These are phyloP conservation scores for Leucoraja erinaceus DNA, from an alignment of 2,113 vertebrate genomes.

Conservation along the genomic window DNA sequence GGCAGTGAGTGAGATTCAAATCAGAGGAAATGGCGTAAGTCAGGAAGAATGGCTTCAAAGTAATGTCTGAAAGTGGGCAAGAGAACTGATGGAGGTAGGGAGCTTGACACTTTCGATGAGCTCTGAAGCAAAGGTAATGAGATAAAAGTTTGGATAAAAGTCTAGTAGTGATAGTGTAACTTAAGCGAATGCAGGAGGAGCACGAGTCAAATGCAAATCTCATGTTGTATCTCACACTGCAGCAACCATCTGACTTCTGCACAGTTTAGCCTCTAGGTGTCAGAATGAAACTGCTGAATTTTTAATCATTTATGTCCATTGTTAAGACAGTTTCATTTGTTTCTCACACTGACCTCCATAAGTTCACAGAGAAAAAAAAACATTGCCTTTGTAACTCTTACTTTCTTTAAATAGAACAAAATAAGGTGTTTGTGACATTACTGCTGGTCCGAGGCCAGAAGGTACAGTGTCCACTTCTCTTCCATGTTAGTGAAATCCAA, in stretches of 20 bases:
- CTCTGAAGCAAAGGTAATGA: background rate
- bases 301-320: background rate
- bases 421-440: background rate
- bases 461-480: background rate
- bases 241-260: background rate
- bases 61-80: background rate
- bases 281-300: conserved; percentile 14
- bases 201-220: background rate
- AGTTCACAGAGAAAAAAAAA: background rate
- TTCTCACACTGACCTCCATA: background rate
- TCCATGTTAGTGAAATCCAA: background rate
- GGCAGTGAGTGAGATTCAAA: background rate
- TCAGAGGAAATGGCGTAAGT: background rate
- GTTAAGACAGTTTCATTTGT: background rate
- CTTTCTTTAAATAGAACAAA: conserved; percentile 15
- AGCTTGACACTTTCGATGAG: background rate
- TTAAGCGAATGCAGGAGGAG: background rate
- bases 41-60: background rate
- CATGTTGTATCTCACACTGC: background rate
- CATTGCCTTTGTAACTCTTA: background rate
- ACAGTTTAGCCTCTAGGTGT: background rate
- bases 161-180: background rate
- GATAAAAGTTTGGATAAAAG: background rate
- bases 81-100: background rate
- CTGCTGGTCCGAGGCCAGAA: background rate